These are phyloP conservation scores for Dipodomys stephensi DNA, from an alignment of 2,113 vertebrate genomes.

Conservation along the genomic window DNA sequence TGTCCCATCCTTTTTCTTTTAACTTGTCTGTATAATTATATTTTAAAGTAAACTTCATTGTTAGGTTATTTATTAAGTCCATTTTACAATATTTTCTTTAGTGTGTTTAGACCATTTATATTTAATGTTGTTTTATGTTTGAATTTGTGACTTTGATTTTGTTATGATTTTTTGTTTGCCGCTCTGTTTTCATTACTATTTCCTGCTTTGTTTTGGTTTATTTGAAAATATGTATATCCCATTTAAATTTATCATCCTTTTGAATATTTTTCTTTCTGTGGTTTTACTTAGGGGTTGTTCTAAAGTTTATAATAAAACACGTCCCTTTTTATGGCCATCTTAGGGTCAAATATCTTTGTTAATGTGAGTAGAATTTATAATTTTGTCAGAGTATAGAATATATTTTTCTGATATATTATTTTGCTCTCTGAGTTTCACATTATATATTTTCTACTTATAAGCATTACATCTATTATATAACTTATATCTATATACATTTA, in stretches of 20 bases:
- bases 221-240: not conserved
- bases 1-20: not conserved
- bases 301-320: not conserved
- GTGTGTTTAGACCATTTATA: not conserved
- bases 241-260: slow-evolving; percentile 13
- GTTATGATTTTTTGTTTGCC: not conserved
- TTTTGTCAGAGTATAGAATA: not conserved
- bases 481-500: not conserved
- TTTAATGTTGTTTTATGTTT: slow-evolving; percentile 18
- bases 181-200: not conserved
- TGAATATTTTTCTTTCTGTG: not conserved
- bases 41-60: not conserved
- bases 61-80: not conserved
- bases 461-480: too few species aligned
- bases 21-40: not conserved
- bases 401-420: not conserved
- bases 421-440: not conserved
- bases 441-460: not conserved
- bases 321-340: not conserved
- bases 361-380: not conserved
- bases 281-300: not conserved
- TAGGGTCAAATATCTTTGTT: slow-evolving; percentile 7
- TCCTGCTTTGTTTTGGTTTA: slow-evolving; percentile 23
- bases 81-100: not conserved
- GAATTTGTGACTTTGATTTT: slow-evolving; percentile 21